A percentile compares a stretch with the other conserved stretches of the same genome.
These are phyloP conservation scores for Sesia apiformis DNA, from an alignment of 2,888 invertebrate species.

Conservation along the genomic window DNA sequence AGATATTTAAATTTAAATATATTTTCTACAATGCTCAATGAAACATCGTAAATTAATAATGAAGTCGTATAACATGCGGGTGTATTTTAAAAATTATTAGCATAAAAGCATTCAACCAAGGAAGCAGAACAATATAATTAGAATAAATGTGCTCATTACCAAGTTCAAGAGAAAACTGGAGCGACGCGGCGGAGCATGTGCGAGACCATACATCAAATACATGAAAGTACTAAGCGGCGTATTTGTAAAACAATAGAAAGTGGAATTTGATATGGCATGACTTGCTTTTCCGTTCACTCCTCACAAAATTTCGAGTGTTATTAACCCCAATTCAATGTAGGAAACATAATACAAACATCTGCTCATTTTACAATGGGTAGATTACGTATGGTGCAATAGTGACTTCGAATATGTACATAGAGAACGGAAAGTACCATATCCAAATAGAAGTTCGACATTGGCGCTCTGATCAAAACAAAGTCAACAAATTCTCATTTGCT, in stretches of 20 bases:
- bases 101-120: constrained; percentile 16
- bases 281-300: not conserved
- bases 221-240: constrained; percentile 16
- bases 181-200: constrained; percentile 17
- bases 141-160: constrained; percentile 35
- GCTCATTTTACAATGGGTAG: no score
- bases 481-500: constrained; percentile 37
- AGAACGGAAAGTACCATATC: not conserved
- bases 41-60: no score
- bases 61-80: not conserved
- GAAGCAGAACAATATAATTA: constrained; percentile 25
- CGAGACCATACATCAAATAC: constrained; percentile 25
- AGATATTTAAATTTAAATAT: no score
- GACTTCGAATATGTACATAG: no score
- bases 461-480: constrained; percentile 31
- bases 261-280: not conserved
- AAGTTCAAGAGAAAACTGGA: constrained; percentile 24
- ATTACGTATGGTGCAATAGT: no score
- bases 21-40: no score
- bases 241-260: not conserved
- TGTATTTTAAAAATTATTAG: constrained; percentile 12
- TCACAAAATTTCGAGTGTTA: not conserved
- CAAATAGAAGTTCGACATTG: not conserved
- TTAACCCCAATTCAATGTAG: not conserved
- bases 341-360: no score